These are phyloP conservation scores for Dasyprocta punctata DNA, from an alignment of 2,113 vertebrate genomes.

Conservation along the genomic window DNA sequence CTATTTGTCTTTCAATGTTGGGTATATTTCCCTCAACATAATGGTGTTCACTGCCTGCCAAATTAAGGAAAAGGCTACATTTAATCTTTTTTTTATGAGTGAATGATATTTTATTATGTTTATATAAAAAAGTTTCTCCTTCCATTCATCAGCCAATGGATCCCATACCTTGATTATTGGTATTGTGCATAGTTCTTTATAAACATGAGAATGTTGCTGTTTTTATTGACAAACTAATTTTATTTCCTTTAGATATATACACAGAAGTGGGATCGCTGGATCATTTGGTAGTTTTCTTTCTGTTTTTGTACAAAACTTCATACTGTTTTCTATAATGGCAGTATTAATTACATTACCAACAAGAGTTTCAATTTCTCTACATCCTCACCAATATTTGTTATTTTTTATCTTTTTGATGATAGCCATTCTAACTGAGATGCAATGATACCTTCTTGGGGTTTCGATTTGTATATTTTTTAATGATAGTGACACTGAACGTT, in stretches of 20 bases:
- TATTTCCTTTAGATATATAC: background rate
- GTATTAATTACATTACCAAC: background rate
- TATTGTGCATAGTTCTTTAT: background rate
- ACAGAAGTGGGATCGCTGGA: background rate
- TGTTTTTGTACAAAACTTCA: background rate
- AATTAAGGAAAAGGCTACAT: background rate
- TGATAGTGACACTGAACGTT: background rate
- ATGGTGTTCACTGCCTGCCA: background rate
- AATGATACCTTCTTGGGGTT: background rate
- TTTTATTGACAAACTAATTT: background rate
- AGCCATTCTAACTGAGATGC: background rate
- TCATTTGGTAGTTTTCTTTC: background rate
- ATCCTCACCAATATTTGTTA: background rate
- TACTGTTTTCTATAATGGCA: background rate
- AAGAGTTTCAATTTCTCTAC: background rate
- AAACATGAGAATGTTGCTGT: background rate
- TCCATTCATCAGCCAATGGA: background rate
- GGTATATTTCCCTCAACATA: background rate
- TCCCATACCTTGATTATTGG: background rate
- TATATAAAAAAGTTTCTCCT: too few species aligned
- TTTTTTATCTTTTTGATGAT: background rate
- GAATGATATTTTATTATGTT: too few species aligned
- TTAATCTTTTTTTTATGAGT: background rate
- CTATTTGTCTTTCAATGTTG: background rate
- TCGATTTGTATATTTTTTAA: background rate